Evolutionary conservation across 2,113 vertebrate genomes (phyloP).

Genomic region (Manacus vitellinus): DNA sequence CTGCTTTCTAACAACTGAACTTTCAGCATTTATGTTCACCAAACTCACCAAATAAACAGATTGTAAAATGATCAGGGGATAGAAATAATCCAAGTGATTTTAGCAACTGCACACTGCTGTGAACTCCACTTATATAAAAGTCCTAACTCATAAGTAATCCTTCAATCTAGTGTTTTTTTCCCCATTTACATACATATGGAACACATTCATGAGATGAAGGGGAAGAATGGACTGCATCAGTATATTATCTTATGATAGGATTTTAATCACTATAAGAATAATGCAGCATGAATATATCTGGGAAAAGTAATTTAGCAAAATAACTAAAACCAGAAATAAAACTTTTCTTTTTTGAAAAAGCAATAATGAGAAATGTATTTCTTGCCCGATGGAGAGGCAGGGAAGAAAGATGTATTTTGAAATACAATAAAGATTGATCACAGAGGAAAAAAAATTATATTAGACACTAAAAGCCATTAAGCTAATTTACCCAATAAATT

Average conservation of each 20-base stretch:
- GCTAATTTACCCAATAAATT: conserved; percentile 53
- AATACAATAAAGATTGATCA: conserved; percentile 49
- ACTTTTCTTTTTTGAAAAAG: conserved; percentile 1
- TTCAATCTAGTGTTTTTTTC: not conserved
- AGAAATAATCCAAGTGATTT: not conserved
- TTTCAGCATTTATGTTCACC: not conserved
- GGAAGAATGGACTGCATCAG: not conserved
- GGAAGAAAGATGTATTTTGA: conserved; percentile 37
- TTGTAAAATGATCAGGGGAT: not conserved
- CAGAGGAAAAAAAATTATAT: not conserved
- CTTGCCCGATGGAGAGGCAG: conserved; percentile 3
- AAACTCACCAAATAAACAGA: not conserved
- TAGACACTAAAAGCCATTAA: conserved; percentile 37
- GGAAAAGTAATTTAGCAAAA: conserved; percentile 3
- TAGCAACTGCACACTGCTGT: not conserved
- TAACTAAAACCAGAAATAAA: conserved; percentile 42
- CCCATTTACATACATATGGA: not conserved
- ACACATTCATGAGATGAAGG: not conserved
- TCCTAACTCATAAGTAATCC: not conserved
- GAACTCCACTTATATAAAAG: not conserved
- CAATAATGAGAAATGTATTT: conserved; percentile 34
- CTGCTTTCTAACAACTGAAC: not conserved
- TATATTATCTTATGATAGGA: conserved; percentile 18
- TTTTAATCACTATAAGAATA: not conserved
- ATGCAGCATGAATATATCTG: not conserved